A percentile compares a stretch with the other conserved stretches of the same genome.
Evolutionary conservation across 2,113 vertebrate species (phyloP).

Genomic region (Ondatra zibethicus): DNA sequence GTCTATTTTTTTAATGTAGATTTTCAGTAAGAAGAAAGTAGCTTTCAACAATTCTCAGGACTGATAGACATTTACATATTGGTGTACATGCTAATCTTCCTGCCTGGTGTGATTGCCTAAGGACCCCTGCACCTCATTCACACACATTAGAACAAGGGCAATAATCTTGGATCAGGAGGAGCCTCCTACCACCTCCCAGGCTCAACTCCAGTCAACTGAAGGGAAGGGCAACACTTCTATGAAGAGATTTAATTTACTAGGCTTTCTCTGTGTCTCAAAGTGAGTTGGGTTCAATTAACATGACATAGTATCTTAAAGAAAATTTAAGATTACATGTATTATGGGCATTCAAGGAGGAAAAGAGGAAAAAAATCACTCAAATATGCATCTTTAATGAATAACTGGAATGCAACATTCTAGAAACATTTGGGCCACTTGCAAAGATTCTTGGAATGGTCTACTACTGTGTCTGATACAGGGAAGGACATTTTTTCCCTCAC

Average conservation of each 20-base stretch:
- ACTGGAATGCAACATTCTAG: rapidly evolving
- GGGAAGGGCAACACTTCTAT: background rate
- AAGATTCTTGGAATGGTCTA: background rate
- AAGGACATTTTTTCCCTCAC: background rate
- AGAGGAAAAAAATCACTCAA: background rate
- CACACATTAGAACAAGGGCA: background rate
- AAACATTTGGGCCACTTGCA: background rate
- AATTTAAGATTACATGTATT: background rate
- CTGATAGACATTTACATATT: background rate
- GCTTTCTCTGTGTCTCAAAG: background rate
- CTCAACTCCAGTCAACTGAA: background rate
- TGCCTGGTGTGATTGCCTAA: background rate
- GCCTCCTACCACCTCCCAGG: background rate
- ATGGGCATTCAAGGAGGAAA: background rate
- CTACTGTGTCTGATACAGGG: background rate
- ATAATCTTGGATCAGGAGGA: background rate
- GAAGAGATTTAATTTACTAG: too few species aligned
- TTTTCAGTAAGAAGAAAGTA: background rate
- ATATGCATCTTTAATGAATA: background rate
- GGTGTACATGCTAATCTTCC: rapidly evolving
- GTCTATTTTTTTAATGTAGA: background rate
- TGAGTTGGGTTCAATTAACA: background rate
- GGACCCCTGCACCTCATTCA: rapidly evolving
- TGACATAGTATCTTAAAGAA: background rate
- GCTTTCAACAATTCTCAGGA: background rate